Conservation (phyloP, 2,113 vertebrate species). For the Notarius lentiginosus region DNA sequence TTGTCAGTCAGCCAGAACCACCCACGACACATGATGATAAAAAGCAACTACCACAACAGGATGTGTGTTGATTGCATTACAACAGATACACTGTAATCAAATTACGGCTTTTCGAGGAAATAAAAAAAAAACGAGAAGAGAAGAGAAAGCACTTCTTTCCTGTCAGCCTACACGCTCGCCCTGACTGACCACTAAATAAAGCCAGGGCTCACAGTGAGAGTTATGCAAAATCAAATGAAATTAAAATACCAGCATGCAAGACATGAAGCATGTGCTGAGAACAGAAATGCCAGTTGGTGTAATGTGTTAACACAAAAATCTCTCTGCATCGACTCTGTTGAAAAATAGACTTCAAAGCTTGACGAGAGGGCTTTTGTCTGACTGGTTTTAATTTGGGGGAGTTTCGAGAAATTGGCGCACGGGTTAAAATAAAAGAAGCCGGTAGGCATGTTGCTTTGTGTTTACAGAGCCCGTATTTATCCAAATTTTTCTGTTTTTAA, state of each 20-base stretch:
- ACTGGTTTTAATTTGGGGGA: constrained; percentile 56
- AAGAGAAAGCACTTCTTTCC: constrained; percentile 46
- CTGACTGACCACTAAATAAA: constrained; percentile 41
- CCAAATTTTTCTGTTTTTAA: constrained; percentile 63
- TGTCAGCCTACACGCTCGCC: constrained; percentile 53
- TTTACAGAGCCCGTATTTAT: constrained; percentile 62
- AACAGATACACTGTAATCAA: constrained; percentile 68
- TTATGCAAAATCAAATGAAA: constrained; percentile 60
- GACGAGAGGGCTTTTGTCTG: constrained; percentile 26
- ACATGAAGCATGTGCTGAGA: constrained; percentile 41
- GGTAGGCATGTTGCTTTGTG: constrained; percentile 58
- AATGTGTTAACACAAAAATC: constrained; percentile 48
- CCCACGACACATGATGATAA: constrained; percentile 48
- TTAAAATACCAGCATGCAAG: constrained; percentile 54
- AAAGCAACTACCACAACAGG: constrained; percentile 63
- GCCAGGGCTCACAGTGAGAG: constrained; percentile 46
- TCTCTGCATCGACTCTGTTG: constrained; percentile 26
- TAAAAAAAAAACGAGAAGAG: constrained; percentile 35
- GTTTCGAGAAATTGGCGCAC: constrained; percentile 53
- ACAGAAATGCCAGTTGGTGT: constrained; percentile 41
- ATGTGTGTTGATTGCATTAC: constrained; percentile 72
- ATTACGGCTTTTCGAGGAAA: constrained; percentile 58
- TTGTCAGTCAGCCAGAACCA: constrained; percentile 54
- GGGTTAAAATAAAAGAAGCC: constrained; percentile 39
- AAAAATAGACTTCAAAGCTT: constrained; percentile 45